Conservation (phyloP, 2,113 vertebrate genomes). For the Monopterus albus region DNA sequence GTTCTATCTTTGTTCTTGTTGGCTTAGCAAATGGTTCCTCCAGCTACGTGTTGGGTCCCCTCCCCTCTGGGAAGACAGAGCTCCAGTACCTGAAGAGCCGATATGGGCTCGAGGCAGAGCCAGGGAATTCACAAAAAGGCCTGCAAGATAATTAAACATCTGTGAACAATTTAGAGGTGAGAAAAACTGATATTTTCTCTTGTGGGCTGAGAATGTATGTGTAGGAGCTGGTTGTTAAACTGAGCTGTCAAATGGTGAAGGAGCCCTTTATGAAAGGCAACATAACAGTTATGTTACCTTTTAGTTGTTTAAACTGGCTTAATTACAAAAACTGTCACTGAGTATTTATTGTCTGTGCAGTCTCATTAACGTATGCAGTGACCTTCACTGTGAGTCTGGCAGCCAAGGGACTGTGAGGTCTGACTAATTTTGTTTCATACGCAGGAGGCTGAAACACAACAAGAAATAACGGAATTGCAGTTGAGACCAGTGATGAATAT, state of each 20-base stretch:
- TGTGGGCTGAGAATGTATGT: neutral
- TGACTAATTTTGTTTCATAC: slow-evolving; percentile 21
- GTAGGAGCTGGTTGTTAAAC: slow-evolving; percentile 4
- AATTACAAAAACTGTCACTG: slow-evolving; percentile 26
- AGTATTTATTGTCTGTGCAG: slow-evolving; percentile 42
- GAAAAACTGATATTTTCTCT: slow-evolving; percentile 20
- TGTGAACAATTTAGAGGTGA: slow-evolving; percentile 27
- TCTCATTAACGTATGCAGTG: slow-evolving; percentile 55
- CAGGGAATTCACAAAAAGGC: slow-evolving; percentile 64
- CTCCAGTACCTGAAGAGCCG: slow-evolving; percentile 6
- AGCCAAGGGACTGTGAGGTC: slow-evolving; percentile 13
- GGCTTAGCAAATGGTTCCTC: slow-evolving; percentile 49
- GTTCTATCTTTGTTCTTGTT: slow-evolving; percentile 33
- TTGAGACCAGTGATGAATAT: too few relatives aligned
- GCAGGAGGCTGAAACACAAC: slow-evolving; percentile 12
- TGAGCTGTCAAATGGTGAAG: slow-evolving; percentile 16
- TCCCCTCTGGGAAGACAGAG: slow-evolving; percentile 17
- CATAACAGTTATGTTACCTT: slow-evolving; percentile 4
- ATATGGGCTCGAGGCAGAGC: slow-evolving; percentile 65
- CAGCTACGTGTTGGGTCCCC: slow-evolving; percentile 40
- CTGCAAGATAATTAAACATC: slow-evolving; percentile 55
- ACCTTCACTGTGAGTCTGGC: slow-evolving; percentile 52
- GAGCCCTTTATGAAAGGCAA: slow-evolving; percentile 19
- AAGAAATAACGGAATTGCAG: too few relatives aligned
- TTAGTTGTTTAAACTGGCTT: slow-evolving; percentile 30